A percentile compares a stretch with the other conserved stretches of the same genome.
Conservation (phyloP, 2,113 vertebrate genomes). For the Notothenia rossii region DNA sequence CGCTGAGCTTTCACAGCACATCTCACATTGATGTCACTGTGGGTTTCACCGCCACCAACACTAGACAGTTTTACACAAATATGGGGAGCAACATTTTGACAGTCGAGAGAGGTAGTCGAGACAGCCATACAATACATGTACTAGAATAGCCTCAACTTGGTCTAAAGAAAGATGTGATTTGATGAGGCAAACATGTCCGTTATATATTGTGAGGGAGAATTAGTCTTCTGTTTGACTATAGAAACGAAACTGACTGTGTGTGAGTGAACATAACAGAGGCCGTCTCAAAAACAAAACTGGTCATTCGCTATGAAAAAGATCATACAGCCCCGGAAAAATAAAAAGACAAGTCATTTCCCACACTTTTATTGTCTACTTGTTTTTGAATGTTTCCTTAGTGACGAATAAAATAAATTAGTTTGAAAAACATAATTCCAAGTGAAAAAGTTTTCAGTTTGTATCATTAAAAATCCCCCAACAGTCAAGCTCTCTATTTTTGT, state of each 20-base stretch:
- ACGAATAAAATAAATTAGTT: slow-evolving; percentile 5
- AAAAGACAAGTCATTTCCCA: neutral
- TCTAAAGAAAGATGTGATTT: neutral
- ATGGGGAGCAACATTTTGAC: neutral
- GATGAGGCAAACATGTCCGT: neutral
- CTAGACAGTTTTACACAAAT: slow-evolving; percentile 11
- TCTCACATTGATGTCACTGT: slow-evolving; percentile 1
- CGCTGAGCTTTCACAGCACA: neutral
- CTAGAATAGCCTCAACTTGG: neutral
- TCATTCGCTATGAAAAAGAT: neutral
- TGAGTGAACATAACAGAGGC: neutral
- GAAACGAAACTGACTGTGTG: neutral
- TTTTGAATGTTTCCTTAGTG: slow-evolving; percentile 7
- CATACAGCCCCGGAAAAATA: neutral
- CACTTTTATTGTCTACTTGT: neutral
- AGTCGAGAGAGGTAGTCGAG: neutral
- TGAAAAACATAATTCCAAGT: slow-evolving; percentile 28
- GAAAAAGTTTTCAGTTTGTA: slow-evolving; percentile 13
- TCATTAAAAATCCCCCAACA: slow-evolving; percentile 8
- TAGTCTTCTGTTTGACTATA: neutral
- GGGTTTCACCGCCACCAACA: neutral
- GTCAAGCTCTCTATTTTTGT: neutral
- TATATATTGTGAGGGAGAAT: neutral
- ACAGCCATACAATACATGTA: neutral
- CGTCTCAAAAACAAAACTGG: too few relatives aligned